Evolutionary conservation across 2,113 vertebrate genomes (phyloP).

Genomic region (Tupaia tana): DNA sequence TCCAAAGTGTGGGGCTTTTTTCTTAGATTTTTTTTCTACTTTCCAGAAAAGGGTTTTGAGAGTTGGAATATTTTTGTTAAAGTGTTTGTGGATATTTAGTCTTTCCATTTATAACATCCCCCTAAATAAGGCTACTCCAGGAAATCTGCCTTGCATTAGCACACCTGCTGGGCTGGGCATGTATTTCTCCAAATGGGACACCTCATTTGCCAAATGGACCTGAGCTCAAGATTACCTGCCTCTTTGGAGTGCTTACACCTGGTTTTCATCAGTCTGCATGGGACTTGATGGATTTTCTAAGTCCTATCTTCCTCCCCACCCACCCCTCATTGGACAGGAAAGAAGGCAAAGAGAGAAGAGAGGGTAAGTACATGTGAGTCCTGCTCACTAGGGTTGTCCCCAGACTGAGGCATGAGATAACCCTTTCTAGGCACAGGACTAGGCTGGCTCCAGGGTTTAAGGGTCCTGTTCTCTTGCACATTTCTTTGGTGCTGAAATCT

Average conservation of each 20-base stretch:
- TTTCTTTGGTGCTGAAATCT: conserved; percentile 80
- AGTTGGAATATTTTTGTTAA: conserved; percentile 81
- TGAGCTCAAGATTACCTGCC: conserved; percentile 79
- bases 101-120: conserved; percentile 78
- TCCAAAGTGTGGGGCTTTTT: conserved; percentile 76
- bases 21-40: conserved; percentile 79
- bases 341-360: neutral
- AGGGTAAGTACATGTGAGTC: conserved; percentile 29
- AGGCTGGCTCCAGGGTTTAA: neutral
- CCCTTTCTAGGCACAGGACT: conserved; percentile 19
- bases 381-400: conserved; percentile 14
- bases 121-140: conserved; percentile 69
- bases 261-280: conserved; percentile 79
- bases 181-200: conserved; percentile 80
- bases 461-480: conserved; percentile 70
- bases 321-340: neutral
- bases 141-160: conserved; percentile 77
- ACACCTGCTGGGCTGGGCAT: conserved; percentile 68
- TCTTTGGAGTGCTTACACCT: conserved; percentile 68
- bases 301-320: neutral
- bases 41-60: conserved; percentile 82
- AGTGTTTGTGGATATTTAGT: conserved; percentile 80
- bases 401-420: neutral
- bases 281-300: conserved; percentile 41
- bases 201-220: conserved; percentile 83